Percentiles rank a stretch among this genome's conserved stretches.
phyloP scores from a whole-genome alignment of 2,113 vertebrate species.

The Apteryx mantelli region DNA sequence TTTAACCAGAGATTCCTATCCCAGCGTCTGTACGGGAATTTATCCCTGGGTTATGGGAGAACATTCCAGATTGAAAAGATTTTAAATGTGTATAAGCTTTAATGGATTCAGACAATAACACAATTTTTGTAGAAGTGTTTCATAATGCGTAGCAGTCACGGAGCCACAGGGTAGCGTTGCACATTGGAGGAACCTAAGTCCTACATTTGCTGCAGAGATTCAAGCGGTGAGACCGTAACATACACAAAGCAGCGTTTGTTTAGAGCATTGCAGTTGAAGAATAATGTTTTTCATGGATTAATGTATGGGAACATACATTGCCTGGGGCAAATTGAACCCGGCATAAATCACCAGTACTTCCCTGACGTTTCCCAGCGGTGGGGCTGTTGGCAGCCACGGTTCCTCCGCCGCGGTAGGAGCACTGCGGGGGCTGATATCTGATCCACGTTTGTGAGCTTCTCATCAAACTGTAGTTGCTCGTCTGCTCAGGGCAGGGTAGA shows the following conservation, averaged over 20 bases:
- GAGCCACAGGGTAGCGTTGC: not conserved
- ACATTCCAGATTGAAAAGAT: not conserved
- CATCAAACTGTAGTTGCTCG: rapidly evolving
- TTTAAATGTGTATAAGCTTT: not conserved
- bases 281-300: rapidly evolving
- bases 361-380: not conserved
- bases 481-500: not conserved
- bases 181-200: rapidly evolving
- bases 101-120: not conserved
- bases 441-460: not conserved
- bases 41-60: not conserved
- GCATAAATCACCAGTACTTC: not conserved
- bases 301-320: not conserved
- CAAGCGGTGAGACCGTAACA: rapidly evolving
- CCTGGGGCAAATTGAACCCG: not conserved
- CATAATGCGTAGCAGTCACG: rapidly evolving
- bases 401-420: not conserved
- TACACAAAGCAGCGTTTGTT: not conserved
- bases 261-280: not conserved
- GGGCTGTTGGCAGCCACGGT: no score
- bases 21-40: not conserved
- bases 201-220: not conserved
- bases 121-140: rapidly evolving
- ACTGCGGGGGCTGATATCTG: no score
- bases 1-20: not conserved